Base-by-base conservation (phyloP, 1,140 invertebrate genomes). In the Pararge aegeria region DNA sequence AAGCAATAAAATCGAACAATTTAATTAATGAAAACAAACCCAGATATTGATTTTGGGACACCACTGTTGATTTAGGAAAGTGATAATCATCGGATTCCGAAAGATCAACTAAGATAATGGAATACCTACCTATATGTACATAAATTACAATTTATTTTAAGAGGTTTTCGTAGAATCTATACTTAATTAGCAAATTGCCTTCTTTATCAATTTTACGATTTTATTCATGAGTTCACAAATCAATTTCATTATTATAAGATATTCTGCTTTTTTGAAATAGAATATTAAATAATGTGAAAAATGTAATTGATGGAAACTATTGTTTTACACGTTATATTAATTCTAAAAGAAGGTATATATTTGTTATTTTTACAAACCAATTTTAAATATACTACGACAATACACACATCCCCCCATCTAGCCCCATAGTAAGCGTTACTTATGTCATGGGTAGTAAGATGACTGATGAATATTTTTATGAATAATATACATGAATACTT, bases 141-240 rank as follows among this genome's bases (percentile, higher is more conserved):
- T 3, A 49, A 49, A 20, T 18, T 12, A 40, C 34, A 53, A 20
- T 58, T 40, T 42, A 50, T 27, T 51, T 50, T 51, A n/a, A 12
- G n/a, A 24, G 48, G 48, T 37, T 58, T 57, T 51, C 46, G 19
- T 40, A 51, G 19, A 52, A 53, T 63, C 21, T 27, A 57, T 42
- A 34, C 21, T 57, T 62, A 62, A 55, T 63, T 44, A 57, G 27
- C 27, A 46, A 63, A 63, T 57, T 56, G 55, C 16, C n/a, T 42
- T 48, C 48, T 61, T 55, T 55, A 44, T 49, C 21, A 49, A 58
- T 58, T 50, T 58, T 29, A 48, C 18, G 42, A 56, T 56, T 34
- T 56, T 54, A 40, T 40, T 54, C 34, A 40, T 16, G 37, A 54
- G n/a, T 6, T 42, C 20, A 16, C 34, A 40, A 54, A 40, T 54